Evolutionary conservation across 2,888 invertebrate genomes (phyloP).

Genomic region (Scaptomyza flava): DNA sequence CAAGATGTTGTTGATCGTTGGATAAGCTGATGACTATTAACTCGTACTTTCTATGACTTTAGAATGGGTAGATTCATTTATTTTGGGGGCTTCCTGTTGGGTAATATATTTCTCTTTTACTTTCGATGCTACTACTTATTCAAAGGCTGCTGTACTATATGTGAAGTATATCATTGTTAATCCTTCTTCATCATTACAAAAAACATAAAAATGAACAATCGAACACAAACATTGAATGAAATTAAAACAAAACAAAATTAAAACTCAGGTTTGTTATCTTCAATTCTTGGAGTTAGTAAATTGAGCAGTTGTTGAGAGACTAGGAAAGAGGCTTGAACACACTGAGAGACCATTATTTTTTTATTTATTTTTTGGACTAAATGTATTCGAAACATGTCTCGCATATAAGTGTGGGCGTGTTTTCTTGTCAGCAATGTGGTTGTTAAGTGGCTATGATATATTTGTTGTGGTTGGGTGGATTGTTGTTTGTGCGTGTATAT

Average conservation of each 20-base stretch:
- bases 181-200: constrained; percentile 58
- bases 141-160: constrained; percentile 82
- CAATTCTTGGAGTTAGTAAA: constrained; percentile 23
- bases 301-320: constrained; percentile 15
- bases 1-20: constrained; percentile 55
- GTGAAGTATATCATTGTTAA: constrained; percentile 81
- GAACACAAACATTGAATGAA: constrained; percentile 48
- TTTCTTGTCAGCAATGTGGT: constrained; percentile 39
- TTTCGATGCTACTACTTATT: constrained; percentile 51
- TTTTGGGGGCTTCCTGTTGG: constrained; percentile 17
- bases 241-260: constrained; percentile 37
- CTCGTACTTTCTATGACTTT: constrained; percentile 1
- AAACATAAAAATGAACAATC: constrained; percentile 19
- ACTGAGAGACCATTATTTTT: constrained; percentile 10
- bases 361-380: constrained; percentile 2
- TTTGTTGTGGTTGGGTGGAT: constrained; percentile 30
- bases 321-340: constrained; percentile 3
- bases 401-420: constrained; percentile 37
- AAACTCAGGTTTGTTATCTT: constrained; percentile 26
- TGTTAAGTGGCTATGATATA: constrained; percentile 34
- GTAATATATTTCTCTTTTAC: constrained; percentile 16
- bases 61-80: constrained; percentile 21
- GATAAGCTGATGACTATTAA: constrained; percentile 18
- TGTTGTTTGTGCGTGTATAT: constrained; percentile 26
- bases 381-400: constrained; percentile 46